These are phyloP conservation scores for Xenopus petersii DNA, from an alignment of 2,797 vertebrate species.

Conservation along the genomic window DNA sequence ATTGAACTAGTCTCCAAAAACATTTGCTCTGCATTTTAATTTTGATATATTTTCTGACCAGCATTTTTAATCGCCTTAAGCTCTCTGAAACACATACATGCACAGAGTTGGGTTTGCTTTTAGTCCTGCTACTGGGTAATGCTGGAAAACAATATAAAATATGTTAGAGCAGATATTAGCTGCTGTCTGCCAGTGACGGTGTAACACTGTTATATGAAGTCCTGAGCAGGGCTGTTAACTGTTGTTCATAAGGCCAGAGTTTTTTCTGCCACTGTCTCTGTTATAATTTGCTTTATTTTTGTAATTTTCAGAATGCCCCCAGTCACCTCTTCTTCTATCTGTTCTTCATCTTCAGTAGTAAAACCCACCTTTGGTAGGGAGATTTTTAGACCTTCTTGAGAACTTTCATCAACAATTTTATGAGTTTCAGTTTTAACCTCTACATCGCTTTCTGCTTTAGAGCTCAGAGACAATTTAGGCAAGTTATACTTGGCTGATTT, in stretches of 20 bases:
- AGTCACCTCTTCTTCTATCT: conserved; percentile 47
- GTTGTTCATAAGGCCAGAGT: conserved; percentile 53
- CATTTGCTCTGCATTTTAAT: too few species aligned
- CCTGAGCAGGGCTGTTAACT: conserved; percentile 1
- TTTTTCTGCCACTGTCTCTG: conserved; percentile 61
- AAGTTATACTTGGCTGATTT: conserved; percentile 75
- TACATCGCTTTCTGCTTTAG: conserved; percentile 68
- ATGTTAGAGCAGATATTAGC: conserved; percentile 32
- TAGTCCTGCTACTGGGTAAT: background rate
- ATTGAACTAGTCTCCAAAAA: too few species aligned
- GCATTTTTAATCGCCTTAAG: too few species aligned
- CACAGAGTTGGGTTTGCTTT: too few species aligned
- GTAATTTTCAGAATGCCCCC: conserved; percentile 58
- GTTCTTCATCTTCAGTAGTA: conserved; percentile 58
- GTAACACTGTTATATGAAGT: conserved; percentile 11
- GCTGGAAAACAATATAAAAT: conserved; percentile 1
- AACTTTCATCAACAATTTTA: conserved; percentile 56
- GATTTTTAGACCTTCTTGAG: conserved; percentile 67
- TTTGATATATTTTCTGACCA: too few species aligned
- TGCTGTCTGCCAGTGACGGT: conserved; percentile 3
- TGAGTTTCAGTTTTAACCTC: conserved; percentile 67
- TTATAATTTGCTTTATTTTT: conserved; percentile 63
- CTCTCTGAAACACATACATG: too few species aligned
- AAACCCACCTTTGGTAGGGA: conserved; percentile 71
- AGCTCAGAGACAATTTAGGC: conserved; percentile 74